These are phyloP conservation scores for Saxidomus purpurata DNA, from an alignment of 1,140 invertebrate species.

Conservation along the genomic window DNA sequence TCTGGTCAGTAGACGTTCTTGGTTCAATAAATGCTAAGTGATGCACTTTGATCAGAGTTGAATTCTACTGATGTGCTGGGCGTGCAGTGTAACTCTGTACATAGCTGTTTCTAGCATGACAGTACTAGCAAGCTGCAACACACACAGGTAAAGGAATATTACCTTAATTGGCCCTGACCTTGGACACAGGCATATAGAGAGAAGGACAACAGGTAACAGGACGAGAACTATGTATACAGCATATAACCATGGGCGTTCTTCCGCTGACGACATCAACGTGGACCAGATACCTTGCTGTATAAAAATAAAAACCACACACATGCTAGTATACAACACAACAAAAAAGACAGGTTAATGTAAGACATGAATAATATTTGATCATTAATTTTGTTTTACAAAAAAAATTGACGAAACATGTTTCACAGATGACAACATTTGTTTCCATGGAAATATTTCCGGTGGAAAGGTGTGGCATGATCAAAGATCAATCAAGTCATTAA, in stretches of 20 bases:
- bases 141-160: constrained; percentile 13
- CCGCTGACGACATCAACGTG: constrained; percentile 88
- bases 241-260: constrained; percentile 96
- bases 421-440: no score
- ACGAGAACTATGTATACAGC: constrained; percentile 93
- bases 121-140: no score
- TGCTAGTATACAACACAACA: not conserved
- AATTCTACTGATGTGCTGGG: no score
- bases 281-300: constrained; percentile 73
- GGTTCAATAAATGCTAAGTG: no score
- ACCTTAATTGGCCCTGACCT: constrained; percentile 81
- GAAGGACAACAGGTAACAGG: constrained; percentile 92
- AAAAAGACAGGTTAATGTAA: not conserved
- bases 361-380: not conserved
- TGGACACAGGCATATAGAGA: constrained; percentile 89
- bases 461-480: no score
- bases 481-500: no score
- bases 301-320: constrained; percentile 38
- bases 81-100: no score
- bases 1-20: no score
- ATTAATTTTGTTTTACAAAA: not conserved
- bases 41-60: no score
- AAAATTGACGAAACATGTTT: no score
- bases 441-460: no score
- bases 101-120: no score